Evolutionary conservation across 2,797 vertebrate genomes (phyloP), one percentile per base, ranked within the genome.

Genomic region (Tachyglossus aculeatus): DNA sequence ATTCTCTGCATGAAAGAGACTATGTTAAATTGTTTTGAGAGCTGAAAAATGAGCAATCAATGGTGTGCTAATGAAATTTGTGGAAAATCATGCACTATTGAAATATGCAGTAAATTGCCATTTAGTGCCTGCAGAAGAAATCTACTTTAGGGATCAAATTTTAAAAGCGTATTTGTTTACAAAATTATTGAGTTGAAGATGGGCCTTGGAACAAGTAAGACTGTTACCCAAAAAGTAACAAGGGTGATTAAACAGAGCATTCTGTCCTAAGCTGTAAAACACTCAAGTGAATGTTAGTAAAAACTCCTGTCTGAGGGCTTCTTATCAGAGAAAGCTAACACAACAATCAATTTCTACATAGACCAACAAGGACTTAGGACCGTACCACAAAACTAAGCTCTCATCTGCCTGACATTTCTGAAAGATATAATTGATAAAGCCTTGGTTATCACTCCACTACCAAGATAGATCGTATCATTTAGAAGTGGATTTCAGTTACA

Each of bases 1-100:
- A 88, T 90, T 89, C 86, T 88, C 73, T 85, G 84, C 82, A 88
- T 90, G 87, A 92, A 89, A 91, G 73, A 89, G 72, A 83, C 77
- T 86, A 85, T 90, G 73, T 76, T 88, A 92, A 90, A 91, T 91
- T 91, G 90, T 89, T 91, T 89, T 88, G 77, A 91, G 88, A 88
- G 75, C 71, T 88, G 62, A 90, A 90, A 92, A 91, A 89, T 85
- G 88, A 87, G 81, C 84, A 89, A 89, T 91, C 87, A 91, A 89
- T 90, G 79, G 44, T 82, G 66, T 82, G 67, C 60, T 90, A 91
- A 93, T 90, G 87, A 91, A 91, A 90, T 89, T 82, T 90, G 75
- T 86, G 83, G 83, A 86, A 90, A 90, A 91, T 90, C 63, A 80
- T 68, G 68, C 61, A 56, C 80, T 88, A 88, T 86, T 90, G 80